A percentile compares a stretch with the other conserved stretches of the same genome.
Evolutionary conservation across 2,113 vertebrate species (phyloP).

Genomic region (Oreochromis tanganicae): DNA sequence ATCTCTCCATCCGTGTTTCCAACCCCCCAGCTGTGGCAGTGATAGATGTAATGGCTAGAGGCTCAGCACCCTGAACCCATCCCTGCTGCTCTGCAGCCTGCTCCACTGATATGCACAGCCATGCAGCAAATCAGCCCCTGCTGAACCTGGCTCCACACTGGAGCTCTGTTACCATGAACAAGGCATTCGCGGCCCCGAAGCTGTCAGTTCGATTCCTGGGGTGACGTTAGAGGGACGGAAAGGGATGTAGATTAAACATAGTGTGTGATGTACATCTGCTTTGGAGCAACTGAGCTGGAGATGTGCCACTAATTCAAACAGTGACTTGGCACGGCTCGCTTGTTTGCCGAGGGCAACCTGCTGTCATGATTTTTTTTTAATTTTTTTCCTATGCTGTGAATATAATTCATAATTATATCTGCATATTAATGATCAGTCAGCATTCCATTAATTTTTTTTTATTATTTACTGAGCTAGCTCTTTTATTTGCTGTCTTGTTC

Average conservation of each 20-base stretch:
- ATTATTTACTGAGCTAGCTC: neutral
- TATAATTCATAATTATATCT: neutral
- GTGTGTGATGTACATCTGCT: conserved; percentile 48
- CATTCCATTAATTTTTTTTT: neutral
- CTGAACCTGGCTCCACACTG: conserved; percentile 35
- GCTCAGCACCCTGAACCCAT: conserved; percentile 41
- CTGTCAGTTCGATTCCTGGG: conserved; percentile 10
- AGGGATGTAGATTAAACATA: conserved; percentile 42
- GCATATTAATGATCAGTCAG: neutral
- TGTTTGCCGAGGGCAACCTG: conserved; percentile 16
- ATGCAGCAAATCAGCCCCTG: conserved; percentile 50
- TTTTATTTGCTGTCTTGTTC: neutral
- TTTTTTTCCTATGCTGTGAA: neutral
- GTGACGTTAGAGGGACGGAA: conserved; percentile 15
- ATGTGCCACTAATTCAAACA: conserved; percentile 34
- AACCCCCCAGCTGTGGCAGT: conserved; percentile 27
- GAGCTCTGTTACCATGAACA: conserved; percentile 13
- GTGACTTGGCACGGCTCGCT: neutral
- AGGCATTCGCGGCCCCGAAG: neutral
- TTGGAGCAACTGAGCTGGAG: conserved; percentile 12
- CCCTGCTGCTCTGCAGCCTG: conserved; percentile 55
- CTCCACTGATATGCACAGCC: conserved; percentile 46
- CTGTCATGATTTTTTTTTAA: neutral
- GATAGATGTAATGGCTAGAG: conserved; percentile 47
- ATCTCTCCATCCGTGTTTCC: neutral